A percentile compares a stretch with the other conserved stretches of the same genome.
These are phyloP conservation scores for Hystrix brachyura DNA, from an alignment of 2,113 vertebrate species.

Conservation along the genomic window DNA sequence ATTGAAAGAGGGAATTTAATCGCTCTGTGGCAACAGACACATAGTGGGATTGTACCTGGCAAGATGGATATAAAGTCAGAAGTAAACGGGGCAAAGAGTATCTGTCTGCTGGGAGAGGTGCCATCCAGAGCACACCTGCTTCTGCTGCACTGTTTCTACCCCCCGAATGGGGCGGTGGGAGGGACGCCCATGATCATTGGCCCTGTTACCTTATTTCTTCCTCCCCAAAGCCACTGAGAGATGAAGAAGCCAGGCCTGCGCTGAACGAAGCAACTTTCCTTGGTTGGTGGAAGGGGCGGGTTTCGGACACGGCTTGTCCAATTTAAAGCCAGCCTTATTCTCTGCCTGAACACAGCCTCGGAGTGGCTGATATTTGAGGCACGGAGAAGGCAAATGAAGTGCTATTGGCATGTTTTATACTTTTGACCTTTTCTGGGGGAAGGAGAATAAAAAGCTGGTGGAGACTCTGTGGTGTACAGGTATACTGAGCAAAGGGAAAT, in stretches of 20 bases:
- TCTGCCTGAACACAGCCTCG: neutral
- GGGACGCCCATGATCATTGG: neutral
- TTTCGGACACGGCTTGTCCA: neutral
- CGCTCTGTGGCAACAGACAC: neutral
- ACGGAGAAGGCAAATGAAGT: neutral
- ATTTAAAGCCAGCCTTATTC: neutral
- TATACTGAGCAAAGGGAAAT: neutral
- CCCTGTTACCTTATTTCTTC: neutral
- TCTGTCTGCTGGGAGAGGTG: neutral
- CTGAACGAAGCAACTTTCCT: neutral
- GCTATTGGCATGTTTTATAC: neutral
- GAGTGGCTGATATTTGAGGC: neutral
- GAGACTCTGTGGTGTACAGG: neutral
- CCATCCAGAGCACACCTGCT: neutral
- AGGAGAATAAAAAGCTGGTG: neutral
- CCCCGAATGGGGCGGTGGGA: fast-evolving
- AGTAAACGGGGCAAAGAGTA: neutral
- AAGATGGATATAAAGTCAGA: neutral
- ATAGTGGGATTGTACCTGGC: neutral
- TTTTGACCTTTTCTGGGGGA: constrained; percentile 7
- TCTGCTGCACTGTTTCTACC: neutral
- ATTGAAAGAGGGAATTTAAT: neutral
- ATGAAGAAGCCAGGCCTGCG: neutral
- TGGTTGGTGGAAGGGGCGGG: neutral
- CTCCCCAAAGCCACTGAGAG: neutral